Conservation (phyloP, 1,140 invertebrate genomes). For the Arion vulgaris region DNA sequence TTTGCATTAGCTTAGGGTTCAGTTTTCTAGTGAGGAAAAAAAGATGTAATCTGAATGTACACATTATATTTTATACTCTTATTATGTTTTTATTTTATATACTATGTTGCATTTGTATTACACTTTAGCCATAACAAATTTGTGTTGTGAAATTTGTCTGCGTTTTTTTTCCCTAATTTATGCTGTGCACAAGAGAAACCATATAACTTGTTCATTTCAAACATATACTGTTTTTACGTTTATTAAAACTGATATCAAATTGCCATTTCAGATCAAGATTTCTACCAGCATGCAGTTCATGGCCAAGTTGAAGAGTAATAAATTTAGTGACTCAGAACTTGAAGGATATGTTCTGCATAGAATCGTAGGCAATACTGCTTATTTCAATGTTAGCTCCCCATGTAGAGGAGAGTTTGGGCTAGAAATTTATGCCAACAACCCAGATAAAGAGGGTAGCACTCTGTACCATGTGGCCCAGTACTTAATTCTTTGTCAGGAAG, state of each 20-base stretch:
- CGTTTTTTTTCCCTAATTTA: too few relatives aligned
- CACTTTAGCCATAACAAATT: too few relatives aligned
- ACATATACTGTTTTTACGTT: too few relatives aligned
- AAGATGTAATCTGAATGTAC: too few relatives aligned
- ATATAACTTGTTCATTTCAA: too few relatives aligned
- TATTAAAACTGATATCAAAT: not conserved
- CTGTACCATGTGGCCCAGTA: slow-evolving; percentile 72
- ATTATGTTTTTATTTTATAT: too few relatives aligned
- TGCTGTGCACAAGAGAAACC: too few relatives aligned
- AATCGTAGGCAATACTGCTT: slow-evolving; percentile 68
- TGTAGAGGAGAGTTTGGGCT: slow-evolving; percentile 71
- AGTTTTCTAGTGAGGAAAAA: too few relatives aligned
- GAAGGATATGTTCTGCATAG: slow-evolving; percentile 69
- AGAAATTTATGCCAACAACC: slow-evolving; percentile 73
- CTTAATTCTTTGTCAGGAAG: slow-evolving; percentile 68
- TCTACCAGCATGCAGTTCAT: slow-evolving; percentile 69
- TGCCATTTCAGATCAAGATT: slow-evolving; percentile 40
- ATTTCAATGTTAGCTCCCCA: slow-evolving; percentile 71
- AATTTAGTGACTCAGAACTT: slow-evolving; percentile 64
- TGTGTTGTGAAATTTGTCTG: too few relatives aligned
- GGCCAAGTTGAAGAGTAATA: slow-evolving; percentile 70
- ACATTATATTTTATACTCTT: too few relatives aligned
- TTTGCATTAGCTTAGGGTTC: too few relatives aligned
- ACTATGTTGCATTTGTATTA: too few relatives aligned
- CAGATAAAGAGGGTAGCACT: slow-evolving; percentile 68